phyloP scores from a whole-genome alignment of 2,113 vertebrate species.

The Sinocyclocheilus grahami region DNA sequence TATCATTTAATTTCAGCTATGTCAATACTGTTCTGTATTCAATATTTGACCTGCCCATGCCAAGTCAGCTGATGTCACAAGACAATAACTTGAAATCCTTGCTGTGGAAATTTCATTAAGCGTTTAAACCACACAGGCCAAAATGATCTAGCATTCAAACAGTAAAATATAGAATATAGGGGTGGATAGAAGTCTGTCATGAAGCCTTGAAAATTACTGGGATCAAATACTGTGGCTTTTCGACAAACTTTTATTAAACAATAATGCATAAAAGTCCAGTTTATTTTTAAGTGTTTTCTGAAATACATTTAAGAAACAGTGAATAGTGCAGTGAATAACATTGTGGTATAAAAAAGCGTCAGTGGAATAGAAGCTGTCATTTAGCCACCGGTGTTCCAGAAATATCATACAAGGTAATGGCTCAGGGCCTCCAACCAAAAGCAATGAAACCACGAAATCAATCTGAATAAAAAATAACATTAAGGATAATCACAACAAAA shows the following conservation, averaged over 20 bases:
- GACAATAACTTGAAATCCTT: slow-evolving; percentile 55
- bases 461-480: neutral
- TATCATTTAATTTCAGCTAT: neutral
- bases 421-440: neutral
- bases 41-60: slow-evolving; percentile 38
- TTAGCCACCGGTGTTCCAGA: neutral
- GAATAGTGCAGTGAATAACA: neutral
- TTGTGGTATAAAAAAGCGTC: neutral
- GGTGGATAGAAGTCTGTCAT: neutral
- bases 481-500: neutral
- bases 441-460: neutral
- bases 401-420: neutral
- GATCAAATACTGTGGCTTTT: neutral
- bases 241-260: neutral
- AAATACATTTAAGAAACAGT: neutral
- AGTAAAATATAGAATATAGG: neutral
- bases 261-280: neutral
- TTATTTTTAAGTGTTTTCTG: neutral
- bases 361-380: neutral
- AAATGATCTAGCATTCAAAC: neutral
- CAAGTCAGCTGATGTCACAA: slow-evolving; percentile 63
- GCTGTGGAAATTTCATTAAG: slow-evolving; percentile 61
- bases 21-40: slow-evolving; percentile 12
- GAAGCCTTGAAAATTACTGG: neutral
- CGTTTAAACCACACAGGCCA: slow-evolving; percentile 3